These are phyloP conservation scores for Chelonus formosanus DNA, from an alignment of 2,888 invertebrate species.

Conservation along the genomic window DNA sequence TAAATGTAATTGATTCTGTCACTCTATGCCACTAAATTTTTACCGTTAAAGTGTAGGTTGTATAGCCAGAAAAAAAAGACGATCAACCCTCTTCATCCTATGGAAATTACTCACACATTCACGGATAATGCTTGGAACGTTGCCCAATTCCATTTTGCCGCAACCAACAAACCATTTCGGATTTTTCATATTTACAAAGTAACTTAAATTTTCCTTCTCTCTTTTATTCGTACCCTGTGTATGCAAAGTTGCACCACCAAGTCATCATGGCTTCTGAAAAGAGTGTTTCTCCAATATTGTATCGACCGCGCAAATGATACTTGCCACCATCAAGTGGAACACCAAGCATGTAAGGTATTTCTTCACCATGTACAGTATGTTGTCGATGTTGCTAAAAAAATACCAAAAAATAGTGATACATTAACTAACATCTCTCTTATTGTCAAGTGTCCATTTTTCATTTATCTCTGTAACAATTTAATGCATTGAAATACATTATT, in stretches of 20 bases:
- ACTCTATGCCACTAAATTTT: conserved; percentile 40
- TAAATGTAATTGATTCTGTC: conserved; percentile 43
- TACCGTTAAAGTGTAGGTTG: conserved; percentile 25
- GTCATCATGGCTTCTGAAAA: conserved; percentile 89
- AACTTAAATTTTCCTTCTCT: conserved; percentile 8
- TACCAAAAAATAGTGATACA: not conserved
- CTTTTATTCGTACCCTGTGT: conserved; percentile 77
- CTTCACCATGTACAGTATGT: conserved; percentile 79
- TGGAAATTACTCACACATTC: conserved; percentile 28
- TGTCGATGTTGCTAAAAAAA: conserved; percentile 55
- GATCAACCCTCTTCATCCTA: conserved; percentile 16
- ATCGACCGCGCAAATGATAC: conserved; percentile 77
- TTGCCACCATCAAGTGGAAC: conserved; percentile 78
- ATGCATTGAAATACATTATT: too few relatives aligned
- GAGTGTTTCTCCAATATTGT: conserved; percentile 79
- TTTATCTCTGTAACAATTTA: too few relatives aligned
- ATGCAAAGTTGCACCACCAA: conserved; percentile 90
- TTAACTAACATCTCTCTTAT: too few relatives aligned
- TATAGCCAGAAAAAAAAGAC: not conserved
- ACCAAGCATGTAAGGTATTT: conserved; percentile 87
- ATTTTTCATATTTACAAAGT: conserved; percentile 20
- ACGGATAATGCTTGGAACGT: conserved; percentile 22
- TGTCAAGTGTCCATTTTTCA: too few relatives aligned
- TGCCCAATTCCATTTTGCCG: conserved; percentile 22
- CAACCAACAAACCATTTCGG: conserved; percentile 17